Evolutionary conservation across 2,113 vertebrate species (phyloP), one percentile per base, ranked within the genome.

Genomic region (Mustela lutreola): DNA sequence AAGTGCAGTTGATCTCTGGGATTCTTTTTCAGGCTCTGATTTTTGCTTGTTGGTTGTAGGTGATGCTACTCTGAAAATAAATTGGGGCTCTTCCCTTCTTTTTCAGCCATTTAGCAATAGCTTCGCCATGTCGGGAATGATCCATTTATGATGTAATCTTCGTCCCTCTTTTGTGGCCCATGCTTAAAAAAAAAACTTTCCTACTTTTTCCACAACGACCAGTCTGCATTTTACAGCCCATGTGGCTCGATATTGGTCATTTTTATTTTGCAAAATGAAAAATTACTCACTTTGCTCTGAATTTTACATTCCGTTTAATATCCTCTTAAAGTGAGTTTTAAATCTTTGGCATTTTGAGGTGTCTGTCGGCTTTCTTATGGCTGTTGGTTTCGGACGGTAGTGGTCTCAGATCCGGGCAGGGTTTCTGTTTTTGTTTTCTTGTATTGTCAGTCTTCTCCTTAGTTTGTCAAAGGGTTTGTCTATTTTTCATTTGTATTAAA

Each of bases 261-360:
- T 87, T 50, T 45, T 67, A 63, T 70, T 94, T 93, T 79, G 21
- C 33, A 89, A 79, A 80, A 82, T 70, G 48, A 92, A 82, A 87
- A 36, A 28, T 9, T 45, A 31, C 53, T 78, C 21, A 42, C 42
- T 83, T 83, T 82, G n/a, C n/a, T 89, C 10, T 88, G 45, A 42
- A 53, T 85, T 95, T 90, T 62, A 80, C 50, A 36, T n/a, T 86
- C 48, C 16, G 48, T n/a, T 76, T 86, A 60, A 73, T 15, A 53
- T 56, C 50, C 86, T 97, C 45, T 39, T 81, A 58, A 53, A 86
- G 76, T 60, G n/a, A 79, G n/a, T 90, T 93, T 95, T 24, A 58
- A 89, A 31, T 36, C 62, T 88, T 88, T 15, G 2, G 22, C 53
- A 24, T 63, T 50, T 62, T 11, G 22, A 14, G 8, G 31, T 7